These are phyloP conservation scores for Cyprinodon variegatus DNA, from an alignment of 2,113 vertebrate genomes.

Conservation along the genomic window DNA sequence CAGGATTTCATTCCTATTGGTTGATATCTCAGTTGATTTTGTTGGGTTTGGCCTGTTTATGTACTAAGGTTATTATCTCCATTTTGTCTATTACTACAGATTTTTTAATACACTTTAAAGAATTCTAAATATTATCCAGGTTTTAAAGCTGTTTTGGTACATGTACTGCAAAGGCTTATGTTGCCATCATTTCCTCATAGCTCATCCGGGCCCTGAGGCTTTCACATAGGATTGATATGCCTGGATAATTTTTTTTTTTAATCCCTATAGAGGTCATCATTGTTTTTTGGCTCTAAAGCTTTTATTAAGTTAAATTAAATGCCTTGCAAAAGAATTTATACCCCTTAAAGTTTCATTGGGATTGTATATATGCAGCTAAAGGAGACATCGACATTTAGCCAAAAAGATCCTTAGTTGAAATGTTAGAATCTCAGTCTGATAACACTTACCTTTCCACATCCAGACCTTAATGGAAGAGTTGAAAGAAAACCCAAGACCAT, in stretches of 20 bases:
- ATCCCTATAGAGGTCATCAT: not conserved
- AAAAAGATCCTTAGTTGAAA: no score
- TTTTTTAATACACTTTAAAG: not conserved
- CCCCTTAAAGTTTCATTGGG: not conserved
- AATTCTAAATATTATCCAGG: not conserved
- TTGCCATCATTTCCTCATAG: not conserved
- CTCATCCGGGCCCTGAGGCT: not conserved
- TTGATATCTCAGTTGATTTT: not conserved
- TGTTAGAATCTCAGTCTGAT: no score
- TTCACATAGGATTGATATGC: not conserved
- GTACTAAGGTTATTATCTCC: not conserved
- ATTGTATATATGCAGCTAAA: not conserved
- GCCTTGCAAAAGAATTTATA: not conserved
- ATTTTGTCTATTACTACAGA: not conserved
- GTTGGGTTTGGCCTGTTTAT: not conserved
- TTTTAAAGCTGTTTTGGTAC: not conserved
- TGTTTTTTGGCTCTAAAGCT: not conserved
- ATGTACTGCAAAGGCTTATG: not conserved
- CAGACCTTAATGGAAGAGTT: no score
- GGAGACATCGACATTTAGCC: no score
- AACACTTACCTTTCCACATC: no score
- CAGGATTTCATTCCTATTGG: not conserved
- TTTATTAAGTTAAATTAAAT: conserved; percentile 5
- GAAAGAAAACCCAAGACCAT: no score
- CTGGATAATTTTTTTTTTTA: not conserved